Conservation (phyloP, 2,888 invertebrate genomes). For the Cosmia trapezina region DNA sequence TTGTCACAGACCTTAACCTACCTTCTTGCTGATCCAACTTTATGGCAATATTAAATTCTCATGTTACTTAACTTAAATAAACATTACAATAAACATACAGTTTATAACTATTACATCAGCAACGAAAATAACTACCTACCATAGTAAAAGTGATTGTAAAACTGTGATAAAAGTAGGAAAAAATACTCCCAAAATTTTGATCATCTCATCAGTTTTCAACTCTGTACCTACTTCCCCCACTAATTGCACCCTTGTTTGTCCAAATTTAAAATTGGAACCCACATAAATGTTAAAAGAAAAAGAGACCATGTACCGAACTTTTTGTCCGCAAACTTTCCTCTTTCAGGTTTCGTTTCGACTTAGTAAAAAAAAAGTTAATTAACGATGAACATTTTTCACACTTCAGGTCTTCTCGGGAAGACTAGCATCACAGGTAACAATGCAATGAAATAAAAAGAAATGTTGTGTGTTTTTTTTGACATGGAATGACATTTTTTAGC, state of each 20-base stretch:
- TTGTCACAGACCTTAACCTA: conserved; percentile 28
- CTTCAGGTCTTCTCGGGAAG: conserved; percentile 91
- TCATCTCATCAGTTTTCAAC: conserved; percentile 70
- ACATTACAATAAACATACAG: conserved; percentile 16
- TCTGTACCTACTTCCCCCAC: conserved; percentile 77
- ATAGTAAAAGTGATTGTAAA: not conserved
- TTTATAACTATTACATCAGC: conserved; percentile 21
- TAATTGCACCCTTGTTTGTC: conserved; percentile 78
- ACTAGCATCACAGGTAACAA: conserved; percentile 91
- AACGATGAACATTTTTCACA: conserved; percentile 90
- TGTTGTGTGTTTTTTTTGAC: conserved; percentile 80
- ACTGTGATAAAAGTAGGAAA: not conserved
- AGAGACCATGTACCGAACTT: conserved; percentile 78
- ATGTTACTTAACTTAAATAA: conserved; percentile 13
- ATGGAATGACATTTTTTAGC: conserved; percentile 82
- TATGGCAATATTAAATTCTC: conserved; percentile 42
- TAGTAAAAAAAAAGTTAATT: conserved; percentile 86
- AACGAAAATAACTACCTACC: not conserved
- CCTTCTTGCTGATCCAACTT: conserved; percentile 19
- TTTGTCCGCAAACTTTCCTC: conserved; percentile 88
- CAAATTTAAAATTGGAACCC: conserved; percentile 79
- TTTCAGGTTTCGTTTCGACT: conserved; percentile 86
- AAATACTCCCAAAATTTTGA: conserved; percentile 62
- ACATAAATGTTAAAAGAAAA: conserved; percentile 64
- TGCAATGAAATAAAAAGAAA: conserved; percentile 74